These are phyloP conservation scores for Setipinna tenuifilis DNA, from an alignment of 2,797 vertebrate genomes.

Conservation along the genomic window DNA sequence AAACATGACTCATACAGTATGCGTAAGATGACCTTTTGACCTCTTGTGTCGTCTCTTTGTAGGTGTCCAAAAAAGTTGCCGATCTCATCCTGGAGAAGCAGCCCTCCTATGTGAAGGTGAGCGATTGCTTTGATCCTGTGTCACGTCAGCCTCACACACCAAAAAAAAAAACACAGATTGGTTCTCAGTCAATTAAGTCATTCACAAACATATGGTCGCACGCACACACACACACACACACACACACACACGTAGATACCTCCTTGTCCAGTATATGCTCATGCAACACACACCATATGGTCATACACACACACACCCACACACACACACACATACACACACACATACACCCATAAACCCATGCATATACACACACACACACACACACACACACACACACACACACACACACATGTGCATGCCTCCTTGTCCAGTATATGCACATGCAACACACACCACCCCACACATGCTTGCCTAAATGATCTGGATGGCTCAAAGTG, in stretches of 20 bases:
- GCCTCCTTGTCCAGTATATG: background rate
- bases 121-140: slow-evolving; percentile 33
- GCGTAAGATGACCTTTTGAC: slow-evolving; percentile 32
- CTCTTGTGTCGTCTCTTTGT: slow-evolving; percentile 40
- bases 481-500: background rate
- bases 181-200: too few relatives aligned
- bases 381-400: slow-evolving; percentile 35
- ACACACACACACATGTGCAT: slow-evolving; percentile 33
- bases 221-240: too few relatives aligned
- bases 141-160: too few relatives aligned
- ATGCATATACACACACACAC: slow-evolving; percentile 18
- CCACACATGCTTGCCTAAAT: background rate
- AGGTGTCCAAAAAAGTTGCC: slow-evolving; percentile 98
- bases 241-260: too few relatives aligned
- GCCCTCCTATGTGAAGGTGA: slow-evolving; percentile 97
- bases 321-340: too few relatives aligned
- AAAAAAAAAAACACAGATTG: too few relatives aligned
- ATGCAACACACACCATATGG: too few relatives aligned
- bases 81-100: slow-evolving; percentile 99
- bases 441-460: background rate
- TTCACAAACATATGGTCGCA: too few relatives aligned
- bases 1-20: too few relatives aligned
- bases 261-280: background rate
- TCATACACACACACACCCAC: too few relatives aligned
- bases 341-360: too few relatives aligned